Evolutionary conservation across 2,888 invertebrate genomes (phyloP).

Genomic region (Cryptocephalus moraei): DNA sequence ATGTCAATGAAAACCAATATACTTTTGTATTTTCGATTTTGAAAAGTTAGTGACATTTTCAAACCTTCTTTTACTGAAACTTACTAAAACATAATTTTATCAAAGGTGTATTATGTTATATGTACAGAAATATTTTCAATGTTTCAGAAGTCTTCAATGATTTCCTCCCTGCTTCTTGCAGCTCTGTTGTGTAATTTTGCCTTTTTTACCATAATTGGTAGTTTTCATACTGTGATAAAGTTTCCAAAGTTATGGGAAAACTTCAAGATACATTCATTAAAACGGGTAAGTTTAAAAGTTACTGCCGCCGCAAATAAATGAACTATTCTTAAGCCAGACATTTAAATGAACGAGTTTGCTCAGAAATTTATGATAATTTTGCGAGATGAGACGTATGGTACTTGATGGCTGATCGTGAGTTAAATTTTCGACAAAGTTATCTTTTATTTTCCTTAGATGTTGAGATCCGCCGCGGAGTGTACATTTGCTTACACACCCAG

Average conservation of each 20-base stretch:
- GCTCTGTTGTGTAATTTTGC: slow-evolving; percentile 30
- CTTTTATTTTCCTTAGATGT: slow-evolving; percentile 27
- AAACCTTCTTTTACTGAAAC: too few relatives aligned
- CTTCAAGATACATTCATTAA: slow-evolving; percentile 27
- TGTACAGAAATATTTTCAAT: too few relatives aligned
- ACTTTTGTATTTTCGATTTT: too few relatives aligned
- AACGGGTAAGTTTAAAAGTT: slow-evolving; percentile 22
- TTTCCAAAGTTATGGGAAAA: slow-evolving; percentile 34
- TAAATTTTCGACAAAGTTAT: not conserved
- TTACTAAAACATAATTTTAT: too few relatives aligned
- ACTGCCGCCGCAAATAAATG: too few relatives aligned
- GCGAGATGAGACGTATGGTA: too few relatives aligned
- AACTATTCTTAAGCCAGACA: too few relatives aligned
- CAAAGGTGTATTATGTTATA: too few relatives aligned
- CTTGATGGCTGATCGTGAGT: not conserved
- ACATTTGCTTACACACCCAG: slow-evolving; percentile 36
- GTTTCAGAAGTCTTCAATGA: slow-evolving; percentile 36
- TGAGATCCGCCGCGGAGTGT: slow-evolving; percentile 35
- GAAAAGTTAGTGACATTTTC: too few relatives aligned
- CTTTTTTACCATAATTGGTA: slow-evolving; percentile 36
- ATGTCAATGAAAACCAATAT: too few relatives aligned
- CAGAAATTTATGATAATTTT: too few relatives aligned
- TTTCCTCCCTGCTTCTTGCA: slow-evolving; percentile 31
- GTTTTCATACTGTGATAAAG: slow-evolving; percentile 33
- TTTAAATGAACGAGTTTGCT: too few relatives aligned